Percentiles rank a stretch among this genome's conserved stretches.
Evolutionary conservation across 2,113 vertebrate species (phyloP).

Genomic region (Corythaeola cristata): DNA sequence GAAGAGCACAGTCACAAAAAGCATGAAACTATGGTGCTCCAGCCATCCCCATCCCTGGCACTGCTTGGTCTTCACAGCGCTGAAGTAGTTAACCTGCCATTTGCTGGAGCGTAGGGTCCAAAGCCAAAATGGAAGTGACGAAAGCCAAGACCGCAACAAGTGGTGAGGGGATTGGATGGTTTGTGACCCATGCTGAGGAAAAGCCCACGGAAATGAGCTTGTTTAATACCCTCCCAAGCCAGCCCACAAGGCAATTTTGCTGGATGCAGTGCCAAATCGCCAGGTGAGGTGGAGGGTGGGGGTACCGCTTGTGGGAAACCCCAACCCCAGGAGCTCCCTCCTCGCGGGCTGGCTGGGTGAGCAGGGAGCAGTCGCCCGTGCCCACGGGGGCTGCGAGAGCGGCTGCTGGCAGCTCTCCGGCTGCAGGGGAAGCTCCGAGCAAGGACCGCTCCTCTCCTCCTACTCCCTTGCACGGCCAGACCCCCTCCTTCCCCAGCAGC

Average conservation of each 20-base stretch:
- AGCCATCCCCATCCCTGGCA: background rate
- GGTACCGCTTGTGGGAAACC: background rate
- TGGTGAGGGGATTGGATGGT: background rate
- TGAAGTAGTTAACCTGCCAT: background rate
- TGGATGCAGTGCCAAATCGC: background rate
- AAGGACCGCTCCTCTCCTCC: background rate
- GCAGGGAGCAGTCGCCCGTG: background rate
- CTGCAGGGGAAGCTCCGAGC: background rate
- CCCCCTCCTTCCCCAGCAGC: background rate
- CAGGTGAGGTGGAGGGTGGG: too few relatives aligned
- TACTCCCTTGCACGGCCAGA: background rate
- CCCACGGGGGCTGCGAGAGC: background rate
- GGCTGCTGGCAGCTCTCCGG: background rate
- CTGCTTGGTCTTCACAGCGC: background rate
- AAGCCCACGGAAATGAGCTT: background rate
- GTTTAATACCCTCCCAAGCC: background rate
- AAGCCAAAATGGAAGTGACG: background rate
- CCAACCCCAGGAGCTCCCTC: background rate
- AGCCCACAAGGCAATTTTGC: background rate
- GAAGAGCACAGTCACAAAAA: background rate
- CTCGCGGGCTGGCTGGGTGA: background rate
- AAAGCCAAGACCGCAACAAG: constrained; percentile 7
- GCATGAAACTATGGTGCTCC: background rate
- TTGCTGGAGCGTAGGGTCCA: background rate
- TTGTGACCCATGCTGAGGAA: background rate